Conservation (phyloP, 1,140 invertebrate genomes). For the Drosophila ercepeae region DNA sequence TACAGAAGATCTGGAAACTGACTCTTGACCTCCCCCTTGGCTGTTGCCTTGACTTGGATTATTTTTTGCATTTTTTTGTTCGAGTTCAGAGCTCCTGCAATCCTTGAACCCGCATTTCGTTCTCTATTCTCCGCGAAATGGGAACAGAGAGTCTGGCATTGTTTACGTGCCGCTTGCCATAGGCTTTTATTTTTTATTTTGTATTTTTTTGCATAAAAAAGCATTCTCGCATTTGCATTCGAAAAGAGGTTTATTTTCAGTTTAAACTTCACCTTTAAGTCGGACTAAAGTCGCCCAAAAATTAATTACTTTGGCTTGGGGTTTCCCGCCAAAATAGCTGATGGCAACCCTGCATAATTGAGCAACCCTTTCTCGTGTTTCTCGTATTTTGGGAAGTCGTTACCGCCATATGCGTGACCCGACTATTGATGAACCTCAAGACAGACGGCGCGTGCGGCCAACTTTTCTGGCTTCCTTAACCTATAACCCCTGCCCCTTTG, state of each 20-base stretch:
- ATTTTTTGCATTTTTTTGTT: not conserved
- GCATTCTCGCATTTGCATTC: conserved; percentile 21
- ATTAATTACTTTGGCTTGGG: conserved; percentile 48
- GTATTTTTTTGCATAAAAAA: conserved; percentile 11
- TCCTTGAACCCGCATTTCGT: conserved; percentile 54
- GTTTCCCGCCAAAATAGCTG: conserved; percentile 26
- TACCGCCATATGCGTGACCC: conserved; percentile 37
- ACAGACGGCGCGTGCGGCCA: conserved; percentile 65
- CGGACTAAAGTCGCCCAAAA: conserved; percentile 54
- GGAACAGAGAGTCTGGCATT: conserved; percentile 39
- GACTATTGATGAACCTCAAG: conserved; percentile 66
- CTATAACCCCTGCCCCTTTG: not conserved
- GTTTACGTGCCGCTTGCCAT: conserved; percentile 47
- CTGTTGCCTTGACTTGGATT: conserved; percentile 58
- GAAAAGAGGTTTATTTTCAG: not conserved
- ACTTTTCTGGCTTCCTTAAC: conserved; percentile 52
- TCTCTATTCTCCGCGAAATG: not conserved
- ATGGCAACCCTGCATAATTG: conserved; percentile 47
- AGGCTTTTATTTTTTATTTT: not conserved
- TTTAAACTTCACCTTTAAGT: conserved; percentile 37
- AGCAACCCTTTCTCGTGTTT: conserved; percentile 13
- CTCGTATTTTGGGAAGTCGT: not conserved
- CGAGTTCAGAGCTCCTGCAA: conserved; percentile 15
- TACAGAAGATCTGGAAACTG: not conserved
- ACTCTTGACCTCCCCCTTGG: conserved; percentile 48